Percentiles rank a stretch among this genome's conserved stretches.
These are phyloP conservation scores for Rostratula benghalensis DNA, from an alignment of 2,113 vertebrate species.

Conservation along the genomic window DNA sequence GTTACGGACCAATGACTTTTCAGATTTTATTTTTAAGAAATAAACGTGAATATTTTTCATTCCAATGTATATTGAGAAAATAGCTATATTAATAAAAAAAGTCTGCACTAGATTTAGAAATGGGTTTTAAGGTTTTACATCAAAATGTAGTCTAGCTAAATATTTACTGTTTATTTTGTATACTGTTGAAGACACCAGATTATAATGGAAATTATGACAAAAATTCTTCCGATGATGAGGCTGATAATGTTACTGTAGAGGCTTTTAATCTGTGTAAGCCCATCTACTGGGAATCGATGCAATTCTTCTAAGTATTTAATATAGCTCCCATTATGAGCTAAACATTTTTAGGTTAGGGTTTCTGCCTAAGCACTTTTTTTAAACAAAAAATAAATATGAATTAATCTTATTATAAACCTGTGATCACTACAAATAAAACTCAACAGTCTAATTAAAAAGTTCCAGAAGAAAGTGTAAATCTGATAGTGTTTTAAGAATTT, in stretches of 20 bases:
- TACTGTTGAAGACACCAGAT: neutral
- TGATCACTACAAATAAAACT: neutral
- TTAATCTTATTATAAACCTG: neutral
- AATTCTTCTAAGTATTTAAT: neutral
- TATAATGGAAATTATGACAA: neutral
- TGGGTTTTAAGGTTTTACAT: neutral
- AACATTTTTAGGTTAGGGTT: neutral
- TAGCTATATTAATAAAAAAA: neutral
- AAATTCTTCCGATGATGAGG: neutral
- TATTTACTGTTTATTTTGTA: neutral
- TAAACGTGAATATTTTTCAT: neutral
- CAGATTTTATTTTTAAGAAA: neutral
- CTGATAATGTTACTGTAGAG: neutral
- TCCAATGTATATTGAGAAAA: neutral
- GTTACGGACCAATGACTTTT: neutral
- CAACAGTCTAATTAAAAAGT: neutral
- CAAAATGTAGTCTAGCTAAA: neutral
- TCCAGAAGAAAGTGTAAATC: neutral
- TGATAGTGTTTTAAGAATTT: neutral
- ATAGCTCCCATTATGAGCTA: neutral
- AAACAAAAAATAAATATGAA: neutral
- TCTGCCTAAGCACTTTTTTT: neutral
- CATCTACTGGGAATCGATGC: neutral
- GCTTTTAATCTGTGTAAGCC: neutral
- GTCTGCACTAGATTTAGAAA: neutral